phyloP scores from a whole-genome alignment of 2,888 invertebrate species.

The Dascillus cervinus region DNA sequence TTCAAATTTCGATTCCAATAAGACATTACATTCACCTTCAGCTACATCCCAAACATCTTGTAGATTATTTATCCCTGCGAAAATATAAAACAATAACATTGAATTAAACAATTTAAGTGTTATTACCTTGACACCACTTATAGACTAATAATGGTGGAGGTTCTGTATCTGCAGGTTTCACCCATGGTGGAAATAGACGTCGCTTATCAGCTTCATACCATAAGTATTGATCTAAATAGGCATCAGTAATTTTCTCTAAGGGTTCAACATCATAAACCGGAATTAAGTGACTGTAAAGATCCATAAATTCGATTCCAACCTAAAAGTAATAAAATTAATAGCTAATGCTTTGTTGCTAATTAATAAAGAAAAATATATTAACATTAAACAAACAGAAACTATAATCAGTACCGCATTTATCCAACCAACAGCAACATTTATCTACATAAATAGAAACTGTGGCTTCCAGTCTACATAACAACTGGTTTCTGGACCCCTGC shows the following conservation, averaged over 20 bases:
- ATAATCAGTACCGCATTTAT: no score
- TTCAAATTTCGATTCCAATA: slow-evolving; percentile 94
- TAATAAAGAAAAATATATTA: no score
- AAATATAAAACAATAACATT: slow-evolving; percentile 9
- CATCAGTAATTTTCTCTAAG: slow-evolving; percentile 98
- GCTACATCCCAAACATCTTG: slow-evolving; percentile 99
- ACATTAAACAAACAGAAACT: no score
- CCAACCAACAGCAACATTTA: no score
- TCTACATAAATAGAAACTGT: no score
- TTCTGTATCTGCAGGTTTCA: slow-evolving; percentile 97
- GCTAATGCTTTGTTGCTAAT: no score
- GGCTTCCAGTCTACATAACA: no score
- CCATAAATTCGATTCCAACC: slow-evolving; percentile 99
- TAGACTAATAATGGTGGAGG: slow-evolving; percentile 89
- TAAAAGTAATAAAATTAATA: no score
- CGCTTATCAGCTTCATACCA: slow-evolving; percentile 99
- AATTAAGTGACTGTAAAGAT: slow-evolving; percentile 95
- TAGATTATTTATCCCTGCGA: slow-evolving; percentile 83
- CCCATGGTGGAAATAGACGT: slow-evolving; percentile 95
- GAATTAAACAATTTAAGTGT: slow-evolving; percentile 6
- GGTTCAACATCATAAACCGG: slow-evolving; percentile 99
- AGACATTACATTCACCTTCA: slow-evolving; percentile 98
- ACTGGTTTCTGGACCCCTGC: no score
- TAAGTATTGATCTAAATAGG: slow-evolving; percentile 97
- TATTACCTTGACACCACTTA: slow-evolving; percentile 95